A percentile compares a stretch with the other conserved stretches of the same genome.
These are phyloP conservation scores for Furnarius figulus DNA, from an alignment of 2,113 vertebrate genomes.

Conservation along the genomic window DNA sequence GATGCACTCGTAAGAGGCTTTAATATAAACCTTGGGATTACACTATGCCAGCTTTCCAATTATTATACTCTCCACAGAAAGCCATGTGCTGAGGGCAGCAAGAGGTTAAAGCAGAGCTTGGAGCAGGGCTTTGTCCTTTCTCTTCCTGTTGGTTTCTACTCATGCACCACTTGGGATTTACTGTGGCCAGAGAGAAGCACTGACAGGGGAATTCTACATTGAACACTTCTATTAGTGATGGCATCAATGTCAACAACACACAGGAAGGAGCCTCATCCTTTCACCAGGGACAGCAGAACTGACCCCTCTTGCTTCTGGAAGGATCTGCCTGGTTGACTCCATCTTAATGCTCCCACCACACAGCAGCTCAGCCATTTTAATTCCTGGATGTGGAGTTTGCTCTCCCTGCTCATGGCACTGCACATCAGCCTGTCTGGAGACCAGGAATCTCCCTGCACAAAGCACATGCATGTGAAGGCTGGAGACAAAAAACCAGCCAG, in stretches of 20 bases:
- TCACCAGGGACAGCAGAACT: background rate
- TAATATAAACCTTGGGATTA: constrained; percentile 57
- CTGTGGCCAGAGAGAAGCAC: background rate
- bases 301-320: background rate
- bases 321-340: background rate
- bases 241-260: background rate
- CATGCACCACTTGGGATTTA: background rate
- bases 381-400: background rate
- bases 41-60: background rate
- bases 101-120: background rate
- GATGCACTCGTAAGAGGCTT: constrained; percentile 37
- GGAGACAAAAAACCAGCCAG: background rate
- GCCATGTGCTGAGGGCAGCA: background rate
- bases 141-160: background rate
- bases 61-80: background rate
- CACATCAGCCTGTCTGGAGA: background rate
- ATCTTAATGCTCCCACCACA: constrained; percentile 9
- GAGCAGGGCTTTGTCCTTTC: background rate
- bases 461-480: background rate
- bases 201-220: background rate
- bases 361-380: constrained; percentile 31
- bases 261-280: background rate
- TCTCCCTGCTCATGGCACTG: background rate
- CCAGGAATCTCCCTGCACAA: background rate
- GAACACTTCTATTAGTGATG: background rate